These are phyloP conservation scores for Drosophila maculinotata DNA, from an alignment of 2,888 invertebrate genomes.

Conservation along the genomic window DNA sequence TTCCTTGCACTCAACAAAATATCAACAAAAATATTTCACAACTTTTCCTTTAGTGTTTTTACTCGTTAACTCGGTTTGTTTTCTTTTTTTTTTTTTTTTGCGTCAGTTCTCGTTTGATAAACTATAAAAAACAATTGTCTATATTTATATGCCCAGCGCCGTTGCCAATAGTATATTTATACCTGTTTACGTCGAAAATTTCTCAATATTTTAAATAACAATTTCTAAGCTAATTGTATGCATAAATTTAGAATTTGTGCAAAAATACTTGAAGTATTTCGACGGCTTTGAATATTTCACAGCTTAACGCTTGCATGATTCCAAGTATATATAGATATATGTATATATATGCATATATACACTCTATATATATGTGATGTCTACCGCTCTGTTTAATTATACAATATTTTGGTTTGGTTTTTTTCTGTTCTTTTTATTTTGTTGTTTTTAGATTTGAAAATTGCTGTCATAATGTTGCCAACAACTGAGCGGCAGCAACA, in stretches of 20 bases:
- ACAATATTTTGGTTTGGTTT: conserved; percentile 42
- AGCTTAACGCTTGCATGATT: conserved; percentile 65
- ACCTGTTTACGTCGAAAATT: neutral
- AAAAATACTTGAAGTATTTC: conserved; percentile 16
- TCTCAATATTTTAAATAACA: conserved; percentile 8
- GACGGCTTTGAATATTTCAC: conserved; percentile 45
- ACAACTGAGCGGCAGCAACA: conserved; percentile 20
- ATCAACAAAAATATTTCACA: conserved; percentile 24
- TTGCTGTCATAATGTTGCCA: conserved; percentile 55
- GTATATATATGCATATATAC: conserved; percentile 9
- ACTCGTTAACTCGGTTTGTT: neutral
- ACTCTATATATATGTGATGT: conserved; percentile 8
- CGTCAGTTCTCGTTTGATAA: conserved; percentile 7
- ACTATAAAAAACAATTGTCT: conserved; percentile 18
- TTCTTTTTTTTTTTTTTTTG: neutral
- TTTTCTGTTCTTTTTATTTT: conserved; percentile 27
- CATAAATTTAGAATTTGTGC: conserved; percentile 5
- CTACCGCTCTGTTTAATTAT: conserved; percentile 41
- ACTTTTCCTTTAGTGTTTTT: neutral
- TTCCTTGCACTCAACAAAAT: conserved; percentile 31
- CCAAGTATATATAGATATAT: conserved; percentile 4
- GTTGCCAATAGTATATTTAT: neutral
- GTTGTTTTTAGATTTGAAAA: conserved; percentile 14
- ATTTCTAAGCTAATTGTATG: conserved; percentile 2
- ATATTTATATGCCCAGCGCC: conserved; percentile 27